Evolutionary conservation across 2,888 invertebrate species (phyloP).

Genomic region (Thymelicus lineola): DNA sequence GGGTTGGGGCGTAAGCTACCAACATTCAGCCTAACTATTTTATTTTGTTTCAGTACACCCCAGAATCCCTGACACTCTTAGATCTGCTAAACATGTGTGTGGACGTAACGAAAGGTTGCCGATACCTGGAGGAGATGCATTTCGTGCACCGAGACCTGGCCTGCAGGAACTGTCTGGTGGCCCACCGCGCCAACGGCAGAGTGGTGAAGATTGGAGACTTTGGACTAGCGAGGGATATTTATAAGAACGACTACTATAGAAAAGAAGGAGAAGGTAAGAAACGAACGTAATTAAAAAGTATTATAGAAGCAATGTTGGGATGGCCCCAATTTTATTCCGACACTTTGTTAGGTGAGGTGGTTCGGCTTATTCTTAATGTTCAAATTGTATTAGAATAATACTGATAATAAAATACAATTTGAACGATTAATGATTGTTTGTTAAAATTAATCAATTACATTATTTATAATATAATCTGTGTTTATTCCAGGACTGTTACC

Average conservation of each 20-base stretch:
- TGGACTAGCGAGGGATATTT: constrained; percentile 97
- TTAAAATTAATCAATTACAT: no score
- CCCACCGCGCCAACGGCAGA: constrained; percentile 87
- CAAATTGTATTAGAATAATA: no score
- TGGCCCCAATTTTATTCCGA: no score
- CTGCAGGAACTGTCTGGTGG: constrained; percentile 97
- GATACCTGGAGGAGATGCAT: constrained; percentile 98
- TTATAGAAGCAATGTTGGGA: no score
- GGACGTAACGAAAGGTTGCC: constrained; percentile 97
- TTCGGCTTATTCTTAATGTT: no score
- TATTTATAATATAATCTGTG: neutral
- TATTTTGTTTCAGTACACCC: constrained; percentile 80
- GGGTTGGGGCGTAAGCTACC: no score
- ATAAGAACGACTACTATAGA: constrained; percentile 98
- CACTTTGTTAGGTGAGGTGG: no score
- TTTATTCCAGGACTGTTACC: constrained; percentile 90
- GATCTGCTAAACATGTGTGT: constrained; percentile 97
- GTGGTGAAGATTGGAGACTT: constrained; percentile 99
- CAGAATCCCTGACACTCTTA: constrained; percentile 89
- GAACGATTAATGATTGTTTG: no score
- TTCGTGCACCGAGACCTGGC: constrained; percentile 99
- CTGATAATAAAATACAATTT: no score
- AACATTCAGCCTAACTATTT: no score
- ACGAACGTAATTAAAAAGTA: no score
- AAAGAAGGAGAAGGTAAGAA: constrained; percentile 92